phyloP scores from a whole-genome alignment of 2,113 vertebrate species.

The Oceanites oceanicus region DNA sequence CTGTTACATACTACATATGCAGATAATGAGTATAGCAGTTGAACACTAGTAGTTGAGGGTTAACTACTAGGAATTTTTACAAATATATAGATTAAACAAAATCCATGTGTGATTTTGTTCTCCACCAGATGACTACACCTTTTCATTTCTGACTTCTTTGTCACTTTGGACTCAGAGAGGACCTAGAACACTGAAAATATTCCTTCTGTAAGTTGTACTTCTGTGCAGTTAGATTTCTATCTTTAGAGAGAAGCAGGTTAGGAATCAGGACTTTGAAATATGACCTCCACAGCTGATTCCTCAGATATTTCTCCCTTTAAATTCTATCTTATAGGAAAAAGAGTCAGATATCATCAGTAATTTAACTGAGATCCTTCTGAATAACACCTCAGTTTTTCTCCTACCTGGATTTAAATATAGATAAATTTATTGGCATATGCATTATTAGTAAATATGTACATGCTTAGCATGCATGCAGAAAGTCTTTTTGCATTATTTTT shows the following conservation, averaged over 20 bases:
- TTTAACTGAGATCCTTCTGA: neutral
- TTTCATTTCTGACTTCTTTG: neutral
- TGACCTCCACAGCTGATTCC: neutral
- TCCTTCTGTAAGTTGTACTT: neutral
- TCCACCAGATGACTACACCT: neutral
- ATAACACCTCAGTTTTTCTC: neutral
- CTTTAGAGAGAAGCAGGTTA: neutral
- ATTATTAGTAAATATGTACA: fast-evolving
- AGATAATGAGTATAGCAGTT: neutral
- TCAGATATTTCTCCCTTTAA: neutral
- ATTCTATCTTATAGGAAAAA: neutral
- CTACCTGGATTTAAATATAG: neutral
- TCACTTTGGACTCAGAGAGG: neutral
- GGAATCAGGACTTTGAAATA: neutral
- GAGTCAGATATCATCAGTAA: neutral
- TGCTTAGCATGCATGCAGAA: neutral
- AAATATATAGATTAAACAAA: neutral
- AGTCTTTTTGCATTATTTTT: neutral
- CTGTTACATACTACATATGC: neutral
- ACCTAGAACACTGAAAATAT: neutral
- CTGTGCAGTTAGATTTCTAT: neutral
- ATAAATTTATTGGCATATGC: neutral
- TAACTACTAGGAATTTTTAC: neutral
- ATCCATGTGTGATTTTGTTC: neutral
- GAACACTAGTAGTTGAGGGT: neutral